phyloP scores from a whole-genome alignment of 2,888 invertebrate genomes.

The Sabatieria punctata region DNA sequence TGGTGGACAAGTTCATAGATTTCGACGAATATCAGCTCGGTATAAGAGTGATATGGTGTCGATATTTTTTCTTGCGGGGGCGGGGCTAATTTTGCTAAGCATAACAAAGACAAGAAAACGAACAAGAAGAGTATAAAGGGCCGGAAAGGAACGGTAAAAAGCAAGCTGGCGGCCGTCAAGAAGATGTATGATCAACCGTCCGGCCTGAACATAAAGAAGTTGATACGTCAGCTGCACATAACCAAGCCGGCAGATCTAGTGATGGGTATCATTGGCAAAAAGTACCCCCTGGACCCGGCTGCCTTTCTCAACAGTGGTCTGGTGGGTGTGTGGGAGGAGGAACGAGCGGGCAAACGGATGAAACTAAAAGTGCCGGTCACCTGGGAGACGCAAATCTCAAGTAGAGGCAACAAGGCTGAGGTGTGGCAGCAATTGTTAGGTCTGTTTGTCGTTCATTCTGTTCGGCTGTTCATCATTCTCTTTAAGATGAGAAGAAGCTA shows the following conservation, averaged over 20 bases:
- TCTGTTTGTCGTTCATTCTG: constrained; percentile 12
- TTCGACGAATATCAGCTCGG: constrained; percentile 39
- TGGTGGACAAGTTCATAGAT: constrained; percentile 35
- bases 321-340: constrained; percentile 34
- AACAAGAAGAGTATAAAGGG: constrained; percentile 14
- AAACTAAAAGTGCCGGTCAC: constrained; percentile 38
- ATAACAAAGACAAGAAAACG: constrained; percentile 18
- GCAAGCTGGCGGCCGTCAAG: background rate
- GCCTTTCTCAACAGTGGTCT: constrained; percentile 32
- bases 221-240: constrained; percentile 37
- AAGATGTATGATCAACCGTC: background rate
- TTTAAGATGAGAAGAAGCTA: constrained; percentile 36
- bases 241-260: constrained; percentile 35
- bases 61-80: too few relatives aligned
- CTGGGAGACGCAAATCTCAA: constrained; percentile 38
- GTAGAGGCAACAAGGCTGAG: constrained; percentile 36
- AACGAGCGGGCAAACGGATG: constrained; percentile 36
- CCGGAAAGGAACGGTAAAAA: background rate
- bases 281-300: constrained; percentile 34
- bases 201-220: constrained; percentile 35
- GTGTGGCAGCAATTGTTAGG: constrained; percentile 38
- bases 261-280: constrained; percentile 37
- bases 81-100: constrained; percentile 23
- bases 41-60: too few relatives aligned
- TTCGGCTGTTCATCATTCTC: constrained; percentile 2